Evolutionary conservation across 2,113 vertebrate genomes (phyloP).

Genomic region (Ictalurus punctatus): DNA sequence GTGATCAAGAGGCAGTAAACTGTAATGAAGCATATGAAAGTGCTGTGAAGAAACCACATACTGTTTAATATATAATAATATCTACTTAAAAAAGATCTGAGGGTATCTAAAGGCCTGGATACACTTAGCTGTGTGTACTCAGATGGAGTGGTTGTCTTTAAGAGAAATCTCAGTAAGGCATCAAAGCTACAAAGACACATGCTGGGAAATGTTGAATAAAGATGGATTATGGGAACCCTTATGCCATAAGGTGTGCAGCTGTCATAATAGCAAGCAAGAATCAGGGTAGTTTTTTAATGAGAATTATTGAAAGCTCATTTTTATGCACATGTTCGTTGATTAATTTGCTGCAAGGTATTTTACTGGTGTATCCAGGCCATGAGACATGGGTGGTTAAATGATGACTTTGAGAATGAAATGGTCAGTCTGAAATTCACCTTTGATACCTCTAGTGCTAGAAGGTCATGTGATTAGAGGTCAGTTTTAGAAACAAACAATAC

Average conservation of each 20-base stretch:
- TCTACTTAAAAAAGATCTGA: conserved; percentile 26
- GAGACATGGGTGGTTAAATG: conserved; percentile 22
- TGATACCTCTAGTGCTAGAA: not conserved
- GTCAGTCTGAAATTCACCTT: conserved; percentile 22
- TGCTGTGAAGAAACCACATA: conserved; percentile 20
- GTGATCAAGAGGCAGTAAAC: not conserved
- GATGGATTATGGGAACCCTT: not conserved
- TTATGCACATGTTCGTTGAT: not conserved
- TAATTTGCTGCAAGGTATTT: not conserved
- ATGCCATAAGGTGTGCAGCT: not conserved
- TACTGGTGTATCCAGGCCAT: conserved; percentile 25
- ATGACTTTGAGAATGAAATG: conserved; percentile 29
- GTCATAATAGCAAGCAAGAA: not conserved
- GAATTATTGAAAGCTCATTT: not conserved
- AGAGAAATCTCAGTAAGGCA: not conserved
- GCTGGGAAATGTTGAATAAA: not conserved
- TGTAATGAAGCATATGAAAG: conserved; percentile 18
- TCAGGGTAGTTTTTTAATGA: not conserved
- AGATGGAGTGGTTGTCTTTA: not conserved
- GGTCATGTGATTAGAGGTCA: not conserved
- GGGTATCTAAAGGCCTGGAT: conserved; percentile 36
- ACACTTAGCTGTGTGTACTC: conserved; percentile 4
- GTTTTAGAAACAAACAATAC: not conserved
- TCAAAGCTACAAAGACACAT: not conserved
- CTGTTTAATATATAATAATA: conserved; percentile 19